Evolutionary conservation across 2,113 vertebrate genomes (phyloP).

Genomic region (Rostratula benghalensis): DNA sequence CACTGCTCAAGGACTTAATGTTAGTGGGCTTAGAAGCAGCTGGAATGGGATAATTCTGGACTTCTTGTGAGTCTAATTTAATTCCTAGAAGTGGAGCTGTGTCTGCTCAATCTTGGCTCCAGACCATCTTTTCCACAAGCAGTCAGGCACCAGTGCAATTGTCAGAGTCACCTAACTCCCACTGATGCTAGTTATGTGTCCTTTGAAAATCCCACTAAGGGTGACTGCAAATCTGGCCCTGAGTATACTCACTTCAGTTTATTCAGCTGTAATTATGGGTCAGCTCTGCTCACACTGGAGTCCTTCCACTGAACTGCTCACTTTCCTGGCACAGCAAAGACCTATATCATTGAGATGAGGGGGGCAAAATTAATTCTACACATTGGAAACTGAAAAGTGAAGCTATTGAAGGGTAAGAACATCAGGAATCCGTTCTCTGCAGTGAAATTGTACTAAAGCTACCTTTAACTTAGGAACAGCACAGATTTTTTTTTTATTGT

Average conservation of each 20-base stretch:
- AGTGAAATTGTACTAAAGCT: background rate
- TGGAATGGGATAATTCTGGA: background rate
- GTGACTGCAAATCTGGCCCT: background rate
- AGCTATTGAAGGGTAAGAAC: background rate
- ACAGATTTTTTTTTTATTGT: background rate
- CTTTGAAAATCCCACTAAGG: conserved; percentile 23
- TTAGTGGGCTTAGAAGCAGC: background rate
- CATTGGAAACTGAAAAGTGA: conserved; percentile 15
- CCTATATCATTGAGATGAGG: background rate
- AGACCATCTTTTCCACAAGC: conserved; percentile 13
- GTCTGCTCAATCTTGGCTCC: background rate
- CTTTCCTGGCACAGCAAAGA: background rate
- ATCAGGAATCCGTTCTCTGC: background rate
- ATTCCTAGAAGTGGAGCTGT: conserved; percentile 12
- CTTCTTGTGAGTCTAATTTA: background rate
- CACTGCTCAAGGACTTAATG: background rate
- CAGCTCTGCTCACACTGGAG: background rate
- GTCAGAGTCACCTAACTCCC: conserved; percentile 35
- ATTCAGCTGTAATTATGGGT: conserved; percentile 9
- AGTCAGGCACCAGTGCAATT: conserved; percentile 19
- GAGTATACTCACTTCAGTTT: background rate
- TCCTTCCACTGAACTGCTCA: background rate
- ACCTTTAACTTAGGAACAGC: background rate
- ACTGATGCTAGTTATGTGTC: background rate
- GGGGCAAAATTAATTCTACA: background rate